Percentiles rank a stretch among this genome's conserved stretches.
These are phyloP conservation scores for Pyralis farinalis DNA, from an alignment of 2,888 invertebrate genomes.

Conservation along the genomic window DNA sequence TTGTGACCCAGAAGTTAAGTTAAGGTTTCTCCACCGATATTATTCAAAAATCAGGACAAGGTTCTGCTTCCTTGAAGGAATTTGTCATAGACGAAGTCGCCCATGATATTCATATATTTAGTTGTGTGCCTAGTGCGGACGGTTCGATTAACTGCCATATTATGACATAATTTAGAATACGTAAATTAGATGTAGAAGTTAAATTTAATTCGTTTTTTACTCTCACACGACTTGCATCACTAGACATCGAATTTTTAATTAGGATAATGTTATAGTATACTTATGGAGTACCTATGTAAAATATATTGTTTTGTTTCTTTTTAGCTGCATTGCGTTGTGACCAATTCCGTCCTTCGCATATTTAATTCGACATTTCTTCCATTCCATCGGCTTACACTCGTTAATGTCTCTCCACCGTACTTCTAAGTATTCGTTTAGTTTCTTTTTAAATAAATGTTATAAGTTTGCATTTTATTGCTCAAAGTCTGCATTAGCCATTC, in stretches of 20 bases:
- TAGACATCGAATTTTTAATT: slow-evolving; percentile 68
- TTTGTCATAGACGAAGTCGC: slow-evolving; percentile 51
- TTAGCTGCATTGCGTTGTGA: slow-evolving; percentile 44
- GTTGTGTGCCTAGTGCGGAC: slow-evolving; percentile 67
- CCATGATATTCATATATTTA: slow-evolving; percentile 33
- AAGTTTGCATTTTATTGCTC: slow-evolving; percentile 65
- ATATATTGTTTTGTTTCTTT: slow-evolving; percentile 52
- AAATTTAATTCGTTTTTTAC: slow-evolving; percentile 61
- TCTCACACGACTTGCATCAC: slow-evolving; percentile 63
- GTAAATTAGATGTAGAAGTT: slow-evolving; percentile 66
- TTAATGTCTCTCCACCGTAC: slow-evolving; percentile 62
- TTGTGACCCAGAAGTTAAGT: slow-evolving; percentile 13
- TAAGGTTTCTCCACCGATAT: slow-evolving; percentile 70
- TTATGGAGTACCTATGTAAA: slow-evolving; percentile 39
- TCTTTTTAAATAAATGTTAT: slow-evolving; percentile 43
- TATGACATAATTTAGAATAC: slow-evolving; percentile 77
- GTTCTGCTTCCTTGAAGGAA: slow-evolving; percentile 53
- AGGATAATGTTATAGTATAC: slow-evolving; percentile 48
- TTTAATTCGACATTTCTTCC: slow-evolving; percentile 39
- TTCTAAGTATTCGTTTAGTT: slow-evolving; percentile 47
- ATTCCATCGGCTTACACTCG: slow-evolving; percentile 59
- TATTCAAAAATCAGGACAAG: slow-evolving; percentile 65
- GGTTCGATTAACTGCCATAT: slow-evolving; percentile 80
- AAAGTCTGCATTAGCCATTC: slow-evolving; percentile 55
- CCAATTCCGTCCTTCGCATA: slow-evolving; percentile 36